phyloP scores from a whole-genome alignment of 2,113 vertebrate species.

The Zapornia atra region DNA sequence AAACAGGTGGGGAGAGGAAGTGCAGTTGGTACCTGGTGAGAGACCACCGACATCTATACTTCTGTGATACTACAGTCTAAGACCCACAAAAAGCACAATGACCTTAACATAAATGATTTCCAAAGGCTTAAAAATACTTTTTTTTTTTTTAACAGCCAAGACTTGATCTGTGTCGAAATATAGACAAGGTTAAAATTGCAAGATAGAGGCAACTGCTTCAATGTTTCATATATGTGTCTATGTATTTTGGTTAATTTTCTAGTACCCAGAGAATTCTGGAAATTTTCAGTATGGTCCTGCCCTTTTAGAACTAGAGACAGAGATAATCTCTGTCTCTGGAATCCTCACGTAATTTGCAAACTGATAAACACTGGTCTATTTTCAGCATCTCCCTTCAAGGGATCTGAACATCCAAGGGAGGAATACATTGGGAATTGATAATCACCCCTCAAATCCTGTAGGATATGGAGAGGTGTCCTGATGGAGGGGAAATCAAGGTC shows the following conservation, averaged over 20 bases:
- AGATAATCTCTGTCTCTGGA: accelerated
- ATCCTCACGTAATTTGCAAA: not conserved
- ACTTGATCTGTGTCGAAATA: not conserved
- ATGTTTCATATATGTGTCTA: not conserved
- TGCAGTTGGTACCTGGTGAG: not conserved
- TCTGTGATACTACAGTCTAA: not conserved
- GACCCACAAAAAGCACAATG: not conserved
- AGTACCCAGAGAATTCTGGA: not conserved
- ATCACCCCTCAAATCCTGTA: not conserved
- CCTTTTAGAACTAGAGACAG: not conserved
- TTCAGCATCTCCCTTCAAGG: not conserved
- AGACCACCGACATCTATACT: not conserved
- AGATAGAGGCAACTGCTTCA: not conserved
- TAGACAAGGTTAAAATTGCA: not conserved
- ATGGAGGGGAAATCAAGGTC: not conserved
- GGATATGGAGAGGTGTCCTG: not conserved
- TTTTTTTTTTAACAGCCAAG: not conserved
- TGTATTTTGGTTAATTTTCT: not conserved
- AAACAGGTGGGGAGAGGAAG: not conserved
- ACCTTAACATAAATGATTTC: not conserved
- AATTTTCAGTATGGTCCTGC: not conserved
- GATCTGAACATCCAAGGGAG: not conserved
- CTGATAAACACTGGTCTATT: not conserved
- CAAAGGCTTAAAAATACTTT: not conserved
- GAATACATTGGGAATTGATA: not conserved